Evolutionary conservation across 1,140 invertebrate species (phyloP).

Genomic region (Nasonia vitripennis): DNA sequence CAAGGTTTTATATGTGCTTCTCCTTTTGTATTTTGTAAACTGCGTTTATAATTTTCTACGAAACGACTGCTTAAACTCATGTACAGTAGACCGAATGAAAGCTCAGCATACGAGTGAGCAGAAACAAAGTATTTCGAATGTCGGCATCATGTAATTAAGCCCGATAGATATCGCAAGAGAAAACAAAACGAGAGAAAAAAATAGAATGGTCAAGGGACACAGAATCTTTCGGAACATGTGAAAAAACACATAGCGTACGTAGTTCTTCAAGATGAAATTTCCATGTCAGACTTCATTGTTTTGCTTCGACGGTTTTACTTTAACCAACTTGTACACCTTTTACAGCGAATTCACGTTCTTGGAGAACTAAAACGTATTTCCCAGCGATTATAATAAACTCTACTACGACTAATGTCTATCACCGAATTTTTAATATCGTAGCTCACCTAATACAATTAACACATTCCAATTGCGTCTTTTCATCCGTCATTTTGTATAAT

Average conservation of each 20-base stretch:
- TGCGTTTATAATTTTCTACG: slow-evolving; percentile 71
- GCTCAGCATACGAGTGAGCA: slow-evolving; percentile 31
- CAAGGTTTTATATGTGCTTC: slow-evolving; percentile 65
- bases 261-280: slow-evolving; percentile 7
- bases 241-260: background rate
- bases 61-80: slow-evolving; percentile 61
- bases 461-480: slow-evolving; percentile 59
- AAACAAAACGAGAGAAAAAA: background rate
- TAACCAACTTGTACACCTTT: background rate
- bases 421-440: slow-evolving; percentile 37
- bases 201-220: background rate
- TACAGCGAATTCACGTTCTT: slow-evolving; percentile 10
- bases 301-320: background rate
- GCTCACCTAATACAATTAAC: slow-evolving; percentile 52
- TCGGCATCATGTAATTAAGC: slow-evolving; percentile 24
- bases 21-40: slow-evolving; percentile 62
- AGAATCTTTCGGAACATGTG: background rate
- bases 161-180: background rate
- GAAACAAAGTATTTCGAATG: slow-evolving; percentile 42
- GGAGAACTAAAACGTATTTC: slow-evolving; percentile 19
- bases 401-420: slow-evolving; percentile 5
- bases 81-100: slow-evolving; percentile 57
- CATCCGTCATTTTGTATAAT: slow-evolving; percentile 61
- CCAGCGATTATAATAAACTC: slow-evolving; percentile 18
- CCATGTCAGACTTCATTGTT: background rate